Evolutionary conservation across 2,888 invertebrate species (phyloP), one percentile per base, ranked within the genome.

Genomic region (Drosophila mayaguana): DNA sequence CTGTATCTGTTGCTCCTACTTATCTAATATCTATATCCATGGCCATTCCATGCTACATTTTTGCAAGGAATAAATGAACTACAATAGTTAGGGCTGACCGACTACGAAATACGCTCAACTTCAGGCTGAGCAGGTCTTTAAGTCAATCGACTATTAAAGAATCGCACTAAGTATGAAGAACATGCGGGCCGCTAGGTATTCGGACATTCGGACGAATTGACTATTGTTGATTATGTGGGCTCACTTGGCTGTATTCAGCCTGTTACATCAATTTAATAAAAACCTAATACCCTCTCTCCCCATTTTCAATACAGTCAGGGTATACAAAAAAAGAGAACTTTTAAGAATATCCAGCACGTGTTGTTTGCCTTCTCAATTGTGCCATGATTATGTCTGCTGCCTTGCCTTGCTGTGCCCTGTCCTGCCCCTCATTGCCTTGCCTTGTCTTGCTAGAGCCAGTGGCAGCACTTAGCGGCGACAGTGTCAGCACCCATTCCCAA

Each of bases 291-390:
- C 28, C 32, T 34, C 12, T 14, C 16, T 16, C 8, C 18, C 32
- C 6, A 32, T 32, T 18, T 32, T 32, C 48, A 18, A 48, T 48
- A 18, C 3, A 3, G 12, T 50, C 32, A 50, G 50, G 18, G 48
- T 32, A 18, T 32, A 55, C 50, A 53, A 51, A 55, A 20, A 20
- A 20, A 42, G 20, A 36, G 63, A 56, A 48, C 14, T 54, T 43
- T 63, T 56, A 75, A 70, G 67, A 56, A 61, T 59, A 68, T 36
- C 36, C 54, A 69, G 87, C 78, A 85, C 88, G 84, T 89, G 72
- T 75, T 89, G 88, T 87, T 87, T 87, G 89, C 67, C 72, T 67
- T 71, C 78, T 80, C 87, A 83, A 85, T 86, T 80, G 84, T 76
- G 69, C 54, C 81, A 75, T 80, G 83, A 85, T 88, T 83, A 78